Conservation (phyloP, 2,888 invertebrate species). For the Holacanthella duospinosa region DNA sequence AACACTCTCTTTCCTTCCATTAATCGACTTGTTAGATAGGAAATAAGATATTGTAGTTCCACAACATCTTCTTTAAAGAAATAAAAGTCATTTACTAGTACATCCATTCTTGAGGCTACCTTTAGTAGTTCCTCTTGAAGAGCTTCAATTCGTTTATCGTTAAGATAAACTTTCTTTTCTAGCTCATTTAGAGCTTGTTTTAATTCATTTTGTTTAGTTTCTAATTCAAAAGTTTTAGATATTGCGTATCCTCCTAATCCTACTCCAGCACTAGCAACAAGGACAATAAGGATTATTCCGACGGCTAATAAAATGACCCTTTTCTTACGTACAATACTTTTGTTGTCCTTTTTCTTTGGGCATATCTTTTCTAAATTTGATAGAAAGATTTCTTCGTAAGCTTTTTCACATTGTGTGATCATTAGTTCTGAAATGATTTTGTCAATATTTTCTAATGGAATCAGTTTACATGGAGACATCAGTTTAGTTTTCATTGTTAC, state of each 20-base stretch:
- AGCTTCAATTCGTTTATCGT: not conserved
- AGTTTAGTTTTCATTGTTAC: too few species aligned
- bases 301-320: not conserved
- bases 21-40: not conserved
- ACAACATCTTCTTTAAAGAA: not conserved
- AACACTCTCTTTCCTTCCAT: not conserved
- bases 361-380: not conserved
- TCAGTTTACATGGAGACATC: too few species aligned
- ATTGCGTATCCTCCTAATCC: not conserved
- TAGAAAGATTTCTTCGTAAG: constrained; percentile 1
- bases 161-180: too few species aligned
- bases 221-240: not conserved
- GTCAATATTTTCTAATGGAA: too few species aligned
- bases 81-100: not conserved
- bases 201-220: not conserved
- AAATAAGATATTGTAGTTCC: not conserved
- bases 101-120: not conserved
- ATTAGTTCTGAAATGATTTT: too few species aligned
- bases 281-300: not conserved
- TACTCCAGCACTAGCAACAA: not conserved
- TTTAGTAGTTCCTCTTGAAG: not conserved
- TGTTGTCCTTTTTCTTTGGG: not conserved
- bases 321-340: not conserved
- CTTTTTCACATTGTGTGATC: not conserved
- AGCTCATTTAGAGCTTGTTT: not conserved